phyloP scores from a whole-genome alignment of 2,888 invertebrate genomes.

The Ochropleura plecta region DNA sequence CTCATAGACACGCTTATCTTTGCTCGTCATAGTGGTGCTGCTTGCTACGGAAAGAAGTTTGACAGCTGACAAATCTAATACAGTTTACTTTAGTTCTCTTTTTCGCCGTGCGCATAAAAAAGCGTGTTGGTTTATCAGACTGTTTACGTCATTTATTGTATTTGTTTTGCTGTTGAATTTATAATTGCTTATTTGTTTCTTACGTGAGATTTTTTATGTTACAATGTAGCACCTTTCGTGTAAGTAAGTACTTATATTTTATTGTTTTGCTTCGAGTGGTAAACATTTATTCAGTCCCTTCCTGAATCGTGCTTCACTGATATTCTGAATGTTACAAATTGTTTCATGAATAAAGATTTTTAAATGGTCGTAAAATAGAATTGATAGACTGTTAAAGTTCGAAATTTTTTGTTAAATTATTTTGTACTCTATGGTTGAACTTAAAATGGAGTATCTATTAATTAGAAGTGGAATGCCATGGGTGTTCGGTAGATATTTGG shows the following conservation, averaged over 20 bases:
- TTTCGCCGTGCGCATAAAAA: conserved; percentile 3
- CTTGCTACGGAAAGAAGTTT: conserved; percentile 11
- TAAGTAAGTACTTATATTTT: background rate
- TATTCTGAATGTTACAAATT: conserved; percentile 17
- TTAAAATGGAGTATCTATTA: background rate
- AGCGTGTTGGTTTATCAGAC: conserved; percentile 13
- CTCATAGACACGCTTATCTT: conserved; percentile 5
- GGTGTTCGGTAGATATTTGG: too few species aligned
- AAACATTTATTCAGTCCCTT: conserved; percentile 42
- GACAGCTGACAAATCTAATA: conserved; percentile 26
- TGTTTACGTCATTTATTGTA: conserved; percentile 52
- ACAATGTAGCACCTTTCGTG: conserved; percentile 14
- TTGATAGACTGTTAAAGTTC: background rate
- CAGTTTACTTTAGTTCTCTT: conserved; percentile 27
- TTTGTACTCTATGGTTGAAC: background rate
- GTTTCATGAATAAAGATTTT: conserved; percentile 9
- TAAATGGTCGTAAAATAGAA: background rate
- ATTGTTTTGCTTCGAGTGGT: conserved; percentile 9
- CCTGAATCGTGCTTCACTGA: conserved; percentile 29
- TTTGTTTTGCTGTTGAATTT: conserved; percentile 46
- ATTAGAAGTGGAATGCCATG: too few species aligned
- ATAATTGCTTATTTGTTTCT: conserved; percentile 30
- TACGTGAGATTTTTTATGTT: conserved; percentile 41
- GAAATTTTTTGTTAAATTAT: background rate
- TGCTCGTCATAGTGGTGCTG: conserved; percentile 24